These are phyloP conservation scores for Acanthisitta chloris DNA, from an alignment of 2,113 vertebrate species.

Conservation along the genomic window DNA sequence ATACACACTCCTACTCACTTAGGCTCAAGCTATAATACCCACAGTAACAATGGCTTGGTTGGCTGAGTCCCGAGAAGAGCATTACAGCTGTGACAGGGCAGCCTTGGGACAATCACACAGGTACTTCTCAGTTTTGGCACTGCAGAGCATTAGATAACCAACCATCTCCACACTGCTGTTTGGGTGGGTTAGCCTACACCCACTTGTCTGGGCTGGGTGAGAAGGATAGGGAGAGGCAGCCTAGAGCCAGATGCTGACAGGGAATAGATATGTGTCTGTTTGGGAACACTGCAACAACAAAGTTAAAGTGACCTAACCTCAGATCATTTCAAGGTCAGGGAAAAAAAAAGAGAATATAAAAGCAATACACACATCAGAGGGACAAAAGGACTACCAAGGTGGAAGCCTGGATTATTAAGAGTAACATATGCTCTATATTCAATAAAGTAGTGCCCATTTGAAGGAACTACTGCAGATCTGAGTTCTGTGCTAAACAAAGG, in stretches of 20 bases:
- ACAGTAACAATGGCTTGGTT: neutral
- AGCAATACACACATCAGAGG: neutral
- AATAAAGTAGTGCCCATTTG: neutral
- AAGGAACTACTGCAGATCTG: neutral
- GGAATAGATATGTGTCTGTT: rapidly evolving
- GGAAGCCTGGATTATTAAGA: neutral
- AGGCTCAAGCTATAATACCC: neutral
- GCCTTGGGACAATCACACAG: neutral
- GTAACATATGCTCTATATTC: neutral
- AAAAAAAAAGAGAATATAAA: neutral
- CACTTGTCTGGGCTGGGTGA: neutral
- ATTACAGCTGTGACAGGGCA: neutral
- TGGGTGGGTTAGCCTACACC: neutral
- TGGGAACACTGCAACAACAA: neutral
- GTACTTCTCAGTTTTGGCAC: neutral
- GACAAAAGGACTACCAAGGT: neutral
- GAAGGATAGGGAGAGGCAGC: neutral
- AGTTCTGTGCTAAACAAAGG: neutral
- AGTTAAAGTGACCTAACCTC: neutral
- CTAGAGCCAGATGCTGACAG: neutral
- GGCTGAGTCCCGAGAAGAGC: neutral
- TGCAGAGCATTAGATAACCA: conserved; percentile 27
- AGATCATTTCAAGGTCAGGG: neutral
- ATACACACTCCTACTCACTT: neutral
- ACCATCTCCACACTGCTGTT: neutral